Evolutionary conservation across 2,113 vertebrate species (phyloP).

Genomic region (Isurus oxyrinchus): DNA sequence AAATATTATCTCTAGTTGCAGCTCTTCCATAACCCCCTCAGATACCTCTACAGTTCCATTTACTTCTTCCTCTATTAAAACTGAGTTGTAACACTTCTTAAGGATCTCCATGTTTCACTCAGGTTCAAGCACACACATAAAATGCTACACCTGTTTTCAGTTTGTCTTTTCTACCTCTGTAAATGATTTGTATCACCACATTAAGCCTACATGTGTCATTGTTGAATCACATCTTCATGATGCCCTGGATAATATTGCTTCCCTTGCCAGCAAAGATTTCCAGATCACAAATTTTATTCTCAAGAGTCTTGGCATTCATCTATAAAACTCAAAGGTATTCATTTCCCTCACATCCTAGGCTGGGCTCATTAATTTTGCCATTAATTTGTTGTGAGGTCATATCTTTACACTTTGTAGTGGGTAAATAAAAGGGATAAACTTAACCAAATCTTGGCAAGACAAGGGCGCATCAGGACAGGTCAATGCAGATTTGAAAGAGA

Average conservation of each 20-base stretch:
- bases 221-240: not conserved
- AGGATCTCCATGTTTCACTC: not conserved
- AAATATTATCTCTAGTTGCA: not conserved
- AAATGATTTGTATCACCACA: not conserved
- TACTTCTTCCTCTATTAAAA: not conserved
- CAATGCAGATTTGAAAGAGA: not conserved
- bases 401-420: not conserved
- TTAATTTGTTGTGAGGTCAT: not conserved
- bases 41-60: not conserved
- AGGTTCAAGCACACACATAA: not conserved
- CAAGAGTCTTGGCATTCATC: not conserved
- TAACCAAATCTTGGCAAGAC: not conserved
- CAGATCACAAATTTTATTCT: not conserved
- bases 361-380: not conserved
- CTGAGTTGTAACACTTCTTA: not conserved
- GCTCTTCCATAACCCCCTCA: not conserved
- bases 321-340: not conserved
- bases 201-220: not conserved
- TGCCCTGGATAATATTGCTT: not conserved
- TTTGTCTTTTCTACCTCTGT: not conserved
- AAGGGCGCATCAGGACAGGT: not conserved
- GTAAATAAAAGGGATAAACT: not conserved
- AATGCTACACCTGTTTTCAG: not conserved
- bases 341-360: not conserved
- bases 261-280: not conserved